These are phyloP conservation scores for Carapus acus DNA, from an alignment of 2,797 vertebrate genomes.

Conservation along the genomic window DNA sequence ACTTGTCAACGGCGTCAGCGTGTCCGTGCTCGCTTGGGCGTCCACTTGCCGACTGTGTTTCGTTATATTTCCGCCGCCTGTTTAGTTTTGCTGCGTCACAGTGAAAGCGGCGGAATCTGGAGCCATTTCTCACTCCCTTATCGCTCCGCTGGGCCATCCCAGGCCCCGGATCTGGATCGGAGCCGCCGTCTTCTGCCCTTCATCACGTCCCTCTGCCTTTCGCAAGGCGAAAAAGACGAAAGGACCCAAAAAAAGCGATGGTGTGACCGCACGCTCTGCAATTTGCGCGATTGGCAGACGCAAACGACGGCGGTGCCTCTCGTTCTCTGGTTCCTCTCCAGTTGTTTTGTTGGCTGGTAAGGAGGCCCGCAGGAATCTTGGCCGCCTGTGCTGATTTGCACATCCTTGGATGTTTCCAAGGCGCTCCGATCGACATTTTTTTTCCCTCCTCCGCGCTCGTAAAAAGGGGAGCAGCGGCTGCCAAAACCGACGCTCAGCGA, in stretches of 20 bases:
- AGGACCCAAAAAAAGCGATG: too few species aligned
- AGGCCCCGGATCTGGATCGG: too few species aligned
- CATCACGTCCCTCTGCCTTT: neutral
- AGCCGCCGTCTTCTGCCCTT: neutral
- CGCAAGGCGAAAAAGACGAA: neutral
- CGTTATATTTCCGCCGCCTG: too few species aligned
- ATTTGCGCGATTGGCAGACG: conserved; percentile 20
- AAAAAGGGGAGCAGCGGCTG: too few species aligned
- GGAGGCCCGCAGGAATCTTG: conserved; percentile 8
- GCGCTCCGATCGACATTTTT: conserved; percentile 29
- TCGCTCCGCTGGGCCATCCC: too few species aligned
- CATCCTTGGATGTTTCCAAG: conserved; percentile 28
- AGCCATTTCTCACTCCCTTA: too few species aligned
- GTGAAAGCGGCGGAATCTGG: too few species aligned
- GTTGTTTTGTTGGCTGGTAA: conserved; percentile 50
- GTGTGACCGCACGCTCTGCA: conserved; percentile 6
- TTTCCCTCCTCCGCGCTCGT: conserved; percentile 28
- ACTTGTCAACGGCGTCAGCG: too few species aligned
- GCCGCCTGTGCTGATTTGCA: conserved; percentile 33
- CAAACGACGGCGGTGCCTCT: conserved; percentile 29
- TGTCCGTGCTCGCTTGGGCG: too few species aligned
- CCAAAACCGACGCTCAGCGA: conserved; percentile 24
- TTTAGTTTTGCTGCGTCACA: too few species aligned
- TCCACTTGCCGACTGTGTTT: too few species aligned
- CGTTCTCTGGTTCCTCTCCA: conserved; percentile 26